A percentile compares a stretch with the other conserved stretches of the same genome.
phyloP scores from a whole-genome alignment of 2,797 vertebrate species.

The Crax fasciolata region DNA sequence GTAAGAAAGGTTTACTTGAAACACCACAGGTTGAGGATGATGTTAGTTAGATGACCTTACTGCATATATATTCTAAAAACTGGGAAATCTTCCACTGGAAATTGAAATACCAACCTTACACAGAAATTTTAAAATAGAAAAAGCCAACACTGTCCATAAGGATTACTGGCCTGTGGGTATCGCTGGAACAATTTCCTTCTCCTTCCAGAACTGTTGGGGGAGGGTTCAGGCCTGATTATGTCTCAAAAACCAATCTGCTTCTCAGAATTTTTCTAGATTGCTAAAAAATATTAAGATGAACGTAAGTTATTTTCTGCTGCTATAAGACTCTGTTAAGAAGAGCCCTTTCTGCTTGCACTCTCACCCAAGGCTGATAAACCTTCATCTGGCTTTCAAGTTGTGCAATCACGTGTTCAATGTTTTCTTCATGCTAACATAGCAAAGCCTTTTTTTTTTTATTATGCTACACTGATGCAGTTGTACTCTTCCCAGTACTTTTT shows the following conservation, averaged over 20 bases:
- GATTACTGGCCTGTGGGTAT: background rate
- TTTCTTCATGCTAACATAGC: background rate
- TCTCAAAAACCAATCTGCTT: background rate
- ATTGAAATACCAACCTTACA: background rate
- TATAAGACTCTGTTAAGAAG: background rate
- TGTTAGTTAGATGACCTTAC: background rate
- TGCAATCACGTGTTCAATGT: fast-evolving
- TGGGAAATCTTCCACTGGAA: background rate
- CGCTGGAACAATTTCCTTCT: background rate
- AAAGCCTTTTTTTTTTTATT: background rate
- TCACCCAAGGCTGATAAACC: background rate
- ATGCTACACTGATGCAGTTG: background rate
- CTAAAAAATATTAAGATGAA: background rate
- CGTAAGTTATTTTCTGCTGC: background rate
- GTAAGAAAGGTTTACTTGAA: background rate
- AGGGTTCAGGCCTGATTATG: background rate
- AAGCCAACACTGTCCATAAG: background rate
- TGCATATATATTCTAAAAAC: background rate
- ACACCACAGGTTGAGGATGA: background rate
- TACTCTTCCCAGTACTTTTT: background rate
- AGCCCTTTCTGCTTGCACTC: background rate
- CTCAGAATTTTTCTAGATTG: background rate
- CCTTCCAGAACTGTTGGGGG: background rate
- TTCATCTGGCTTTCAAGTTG: background rate
- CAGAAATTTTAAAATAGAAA: background rate